Conservation (phyloP, 2,113 vertebrate genomes). For the Erythrocebus patas region DNA sequence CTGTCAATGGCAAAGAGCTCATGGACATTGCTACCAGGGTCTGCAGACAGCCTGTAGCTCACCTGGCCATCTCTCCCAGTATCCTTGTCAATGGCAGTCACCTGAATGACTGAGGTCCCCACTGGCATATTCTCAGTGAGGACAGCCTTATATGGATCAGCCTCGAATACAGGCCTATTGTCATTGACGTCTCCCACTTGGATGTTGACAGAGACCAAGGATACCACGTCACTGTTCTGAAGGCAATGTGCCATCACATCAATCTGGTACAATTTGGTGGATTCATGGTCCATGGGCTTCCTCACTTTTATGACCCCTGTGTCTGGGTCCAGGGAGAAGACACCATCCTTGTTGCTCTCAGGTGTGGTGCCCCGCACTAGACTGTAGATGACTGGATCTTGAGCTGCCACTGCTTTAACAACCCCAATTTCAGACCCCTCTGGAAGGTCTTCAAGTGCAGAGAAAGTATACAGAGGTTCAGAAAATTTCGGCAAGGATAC, state of each 20-base stretch:
- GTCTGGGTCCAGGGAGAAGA: slow-evolving; percentile 90
- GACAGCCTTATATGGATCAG: slow-evolving; percentile 93
- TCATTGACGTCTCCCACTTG: slow-evolving; percentile 98
- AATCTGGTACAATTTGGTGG: slow-evolving; percentile 96
- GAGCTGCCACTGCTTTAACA: slow-evolving; percentile 89
- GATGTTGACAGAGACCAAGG: slow-evolving; percentile 94
- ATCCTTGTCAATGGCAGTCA: slow-evolving; percentile 96
- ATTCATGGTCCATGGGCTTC: slow-evolving; percentile 94
- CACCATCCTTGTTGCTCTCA: slow-evolving; percentile 93
- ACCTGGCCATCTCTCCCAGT: slow-evolving; percentile 92
- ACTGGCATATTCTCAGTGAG: slow-evolving; percentile 95
- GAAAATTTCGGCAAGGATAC: slow-evolving; percentile 94
- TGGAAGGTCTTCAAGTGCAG: slow-evolving; percentile 92
- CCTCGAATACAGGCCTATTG: slow-evolving; percentile 94
- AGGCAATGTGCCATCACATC: slow-evolving; percentile 93
- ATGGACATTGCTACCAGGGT: slow-evolving; percentile 80
- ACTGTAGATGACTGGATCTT: slow-evolving; percentile 95
- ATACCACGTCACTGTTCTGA: slow-evolving; percentile 90
- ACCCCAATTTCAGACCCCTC: slow-evolving; percentile 93
- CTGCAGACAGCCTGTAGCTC: slow-evolving; percentile 89
- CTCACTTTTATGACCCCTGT: slow-evolving; percentile 91
- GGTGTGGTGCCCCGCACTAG: slow-evolving; percentile 94
- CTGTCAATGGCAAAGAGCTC: slow-evolving; percentile 91
- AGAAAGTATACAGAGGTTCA: slow-evolving; percentile 95
- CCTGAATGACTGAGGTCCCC: slow-evolving; percentile 96